Conservation (phyloP, 2,888 invertebrate genomes). For the Megamerina dolium region DNA sequence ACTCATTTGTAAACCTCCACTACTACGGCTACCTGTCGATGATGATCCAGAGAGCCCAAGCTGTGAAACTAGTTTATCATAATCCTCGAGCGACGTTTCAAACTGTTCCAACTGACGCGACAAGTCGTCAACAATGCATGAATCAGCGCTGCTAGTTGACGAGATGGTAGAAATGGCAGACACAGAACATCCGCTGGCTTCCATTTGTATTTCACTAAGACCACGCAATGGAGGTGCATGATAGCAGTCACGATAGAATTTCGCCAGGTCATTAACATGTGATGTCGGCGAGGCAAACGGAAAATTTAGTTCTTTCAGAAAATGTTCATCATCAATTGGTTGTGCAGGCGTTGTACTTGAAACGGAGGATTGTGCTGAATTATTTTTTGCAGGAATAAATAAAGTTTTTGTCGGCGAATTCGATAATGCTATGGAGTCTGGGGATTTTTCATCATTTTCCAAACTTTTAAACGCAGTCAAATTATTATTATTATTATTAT, state of each 20-base stretch:
- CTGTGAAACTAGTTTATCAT: slow-evolving; percentile 48
- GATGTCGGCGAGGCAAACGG: slow-evolving; percentile 49
- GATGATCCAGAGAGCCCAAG: slow-evolving; percentile 40
- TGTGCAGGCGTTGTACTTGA: slow-evolving; percentile 19
- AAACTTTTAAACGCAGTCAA: slow-evolving; percentile 36
- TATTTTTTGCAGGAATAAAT: slow-evolving; percentile 31
- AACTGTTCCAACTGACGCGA: slow-evolving; percentile 48
- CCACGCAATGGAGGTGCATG: slow-evolving; percentile 45
- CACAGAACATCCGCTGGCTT: slow-evolving; percentile 20
- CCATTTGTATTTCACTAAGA: slow-evolving; percentile 31
- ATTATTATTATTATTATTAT: slow-evolving; percentile 33
- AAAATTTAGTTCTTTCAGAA: slow-evolving; percentile 48
- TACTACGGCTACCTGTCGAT: slow-evolving; percentile 41
- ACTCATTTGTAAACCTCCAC: slow-evolving; percentile 41
- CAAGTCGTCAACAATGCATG: slow-evolving; percentile 39
- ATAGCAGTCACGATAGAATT: slow-evolving; percentile 49
- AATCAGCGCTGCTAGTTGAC: slow-evolving; percentile 15
- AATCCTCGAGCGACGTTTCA: slow-evolving; percentile 48
- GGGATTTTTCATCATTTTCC: slow-evolving; percentile 28
- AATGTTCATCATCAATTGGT: slow-evolving; percentile 43
- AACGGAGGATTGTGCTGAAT: slow-evolving; percentile 11
- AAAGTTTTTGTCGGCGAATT: slow-evolving; percentile 42
- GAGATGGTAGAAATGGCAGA: slow-evolving; percentile 19
- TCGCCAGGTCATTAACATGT: slow-evolving; percentile 48
- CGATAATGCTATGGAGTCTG: slow-evolving; percentile 15